These are phyloP conservation scores for Heliconius ethilla DNA, from an alignment of 2,888 invertebrate genomes.

Conservation along the genomic window DNA sequence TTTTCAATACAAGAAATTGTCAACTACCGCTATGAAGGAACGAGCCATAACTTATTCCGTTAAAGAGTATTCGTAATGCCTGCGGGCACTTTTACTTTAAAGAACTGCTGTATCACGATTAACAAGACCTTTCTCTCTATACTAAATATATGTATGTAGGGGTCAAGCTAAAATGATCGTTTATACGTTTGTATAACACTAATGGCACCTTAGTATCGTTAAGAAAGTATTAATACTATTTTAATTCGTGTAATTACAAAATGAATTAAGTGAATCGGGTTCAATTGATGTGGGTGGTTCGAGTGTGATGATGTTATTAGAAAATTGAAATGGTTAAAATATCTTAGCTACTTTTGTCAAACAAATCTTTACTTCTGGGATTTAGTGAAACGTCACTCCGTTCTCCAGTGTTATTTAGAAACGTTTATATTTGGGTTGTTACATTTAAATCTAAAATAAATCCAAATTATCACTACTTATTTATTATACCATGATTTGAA, in stretches of 20 bases:
- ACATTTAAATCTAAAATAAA: too few relatives aligned
- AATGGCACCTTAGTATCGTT: constrained; percentile 57
- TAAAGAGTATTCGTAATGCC: constrained; percentile 59
- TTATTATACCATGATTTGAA: too few relatives aligned
- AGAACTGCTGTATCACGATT: constrained; percentile 45
- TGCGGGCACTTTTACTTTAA: constrained; percentile 68
- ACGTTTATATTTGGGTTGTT: too few relatives aligned
- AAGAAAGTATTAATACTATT: constrained; percentile 73
- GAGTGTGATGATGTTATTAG: constrained; percentile 24
- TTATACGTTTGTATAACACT: constrained; percentile 50
- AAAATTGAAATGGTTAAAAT: neutral
- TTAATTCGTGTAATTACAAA: constrained; percentile 74
- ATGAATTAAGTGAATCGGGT: constrained; percentile 58
- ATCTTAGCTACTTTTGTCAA: neutral
- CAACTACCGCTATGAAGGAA: constrained; percentile 66
- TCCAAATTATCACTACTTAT: too few relatives aligned
- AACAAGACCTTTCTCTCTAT: constrained; percentile 21
- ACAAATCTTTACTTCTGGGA: neutral
- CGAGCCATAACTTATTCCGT: constrained; percentile 80
- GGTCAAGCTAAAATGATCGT: constrained; percentile 32
- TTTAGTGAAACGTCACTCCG: neutral
- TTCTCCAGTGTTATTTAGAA: too few relatives aligned
- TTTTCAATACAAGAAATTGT: constrained; percentile 55
- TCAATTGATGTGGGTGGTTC: constrained; percentile 41
- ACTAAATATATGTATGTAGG: constrained; percentile 36